These are phyloP conservation scores for Luehdorfia chinensis DNA, from an alignment of 1,140 invertebrate genomes.

Conservation along the genomic window DNA sequence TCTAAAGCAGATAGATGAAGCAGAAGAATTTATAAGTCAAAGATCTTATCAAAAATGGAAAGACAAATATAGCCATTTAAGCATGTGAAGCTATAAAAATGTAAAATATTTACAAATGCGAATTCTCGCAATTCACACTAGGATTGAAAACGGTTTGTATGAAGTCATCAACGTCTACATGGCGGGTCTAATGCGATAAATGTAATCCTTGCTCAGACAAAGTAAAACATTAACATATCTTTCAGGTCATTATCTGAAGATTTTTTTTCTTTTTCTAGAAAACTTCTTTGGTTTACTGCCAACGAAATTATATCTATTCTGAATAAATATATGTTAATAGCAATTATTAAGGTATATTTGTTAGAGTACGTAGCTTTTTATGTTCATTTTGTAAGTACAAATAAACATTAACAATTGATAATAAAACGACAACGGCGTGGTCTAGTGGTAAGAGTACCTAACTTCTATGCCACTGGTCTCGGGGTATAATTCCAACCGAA, in stretches of 20 bases:
- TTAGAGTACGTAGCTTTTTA: not conserved
- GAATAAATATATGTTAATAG: slow-evolving; percentile 22
- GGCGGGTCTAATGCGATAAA: not conserved
- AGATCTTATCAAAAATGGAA: too few relatives aligned
- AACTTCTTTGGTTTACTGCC: slow-evolving; percentile 43
- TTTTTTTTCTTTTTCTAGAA: slow-evolving; percentile 33
- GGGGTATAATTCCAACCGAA: too few relatives aligned
- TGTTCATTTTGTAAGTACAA: not conserved
- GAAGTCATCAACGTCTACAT: slow-evolving; percentile 4
- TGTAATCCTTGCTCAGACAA: slow-evolving; percentile 11
- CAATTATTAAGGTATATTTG: slow-evolving; percentile 1
- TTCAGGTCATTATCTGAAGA: slow-evolving; percentile 35
- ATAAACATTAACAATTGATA: not conserved
- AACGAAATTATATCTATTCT: slow-evolving; percentile 28
- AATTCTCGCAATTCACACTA: not conserved
- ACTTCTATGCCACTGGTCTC: too few relatives aligned
- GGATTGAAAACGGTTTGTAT: not conserved
- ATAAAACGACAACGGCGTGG: not conserved
- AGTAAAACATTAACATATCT: slow-evolving; percentile 29
- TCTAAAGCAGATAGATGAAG: too few relatives aligned
- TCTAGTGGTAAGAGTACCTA: too few relatives aligned
- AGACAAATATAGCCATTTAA: too few relatives aligned
- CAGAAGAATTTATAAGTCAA: too few relatives aligned
- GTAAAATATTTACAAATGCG: not conserved
- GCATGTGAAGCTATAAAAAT: not conserved